Percentiles rank a stretch among this genome's conserved stretches.
Conservation (phyloP, 2,113 vertebrate genomes). For the Lichenostomus cassidix region DNA sequence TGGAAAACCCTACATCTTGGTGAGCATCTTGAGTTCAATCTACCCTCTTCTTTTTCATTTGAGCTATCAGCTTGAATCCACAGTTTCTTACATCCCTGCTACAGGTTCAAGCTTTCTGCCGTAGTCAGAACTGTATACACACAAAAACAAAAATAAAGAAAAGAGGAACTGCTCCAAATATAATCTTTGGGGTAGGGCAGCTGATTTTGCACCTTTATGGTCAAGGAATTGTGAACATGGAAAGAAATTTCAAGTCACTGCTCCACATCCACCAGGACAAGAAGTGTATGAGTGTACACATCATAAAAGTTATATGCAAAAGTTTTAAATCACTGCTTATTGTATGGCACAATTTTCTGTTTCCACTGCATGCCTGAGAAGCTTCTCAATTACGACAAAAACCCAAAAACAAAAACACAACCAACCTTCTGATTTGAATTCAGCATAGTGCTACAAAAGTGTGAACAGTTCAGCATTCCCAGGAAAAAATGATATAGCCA, state of each 20-base stretch:
- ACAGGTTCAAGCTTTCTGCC: neutral
- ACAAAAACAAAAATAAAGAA: neutral
- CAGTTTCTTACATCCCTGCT: neutral
- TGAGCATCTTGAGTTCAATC: neutral
- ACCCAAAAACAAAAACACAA: fast-evolving
- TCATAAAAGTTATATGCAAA: fast-evolving
- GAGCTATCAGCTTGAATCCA: neutral
- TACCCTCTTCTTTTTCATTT: neutral
- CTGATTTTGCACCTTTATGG: neutral
- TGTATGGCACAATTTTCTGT: neutral
- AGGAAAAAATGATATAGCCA: neutral
- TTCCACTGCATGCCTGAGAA: neutral
- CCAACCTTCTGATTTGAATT: neutral
- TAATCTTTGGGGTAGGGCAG: neutral
- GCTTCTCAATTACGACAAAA: neutral
- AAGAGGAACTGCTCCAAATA: neutral
- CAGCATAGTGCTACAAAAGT: neutral
- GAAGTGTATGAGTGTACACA: neutral
- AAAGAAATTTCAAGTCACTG: neutral
- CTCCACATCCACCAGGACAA: neutral
- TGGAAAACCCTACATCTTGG: neutral
- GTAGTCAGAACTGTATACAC: neutral
- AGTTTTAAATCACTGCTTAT: neutral
- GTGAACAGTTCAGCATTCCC: neutral
- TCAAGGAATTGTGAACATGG: neutral